Conservation (phyloP, 2,888 invertebrate genomes). For the Scaptomyza polygonia region DNA sequence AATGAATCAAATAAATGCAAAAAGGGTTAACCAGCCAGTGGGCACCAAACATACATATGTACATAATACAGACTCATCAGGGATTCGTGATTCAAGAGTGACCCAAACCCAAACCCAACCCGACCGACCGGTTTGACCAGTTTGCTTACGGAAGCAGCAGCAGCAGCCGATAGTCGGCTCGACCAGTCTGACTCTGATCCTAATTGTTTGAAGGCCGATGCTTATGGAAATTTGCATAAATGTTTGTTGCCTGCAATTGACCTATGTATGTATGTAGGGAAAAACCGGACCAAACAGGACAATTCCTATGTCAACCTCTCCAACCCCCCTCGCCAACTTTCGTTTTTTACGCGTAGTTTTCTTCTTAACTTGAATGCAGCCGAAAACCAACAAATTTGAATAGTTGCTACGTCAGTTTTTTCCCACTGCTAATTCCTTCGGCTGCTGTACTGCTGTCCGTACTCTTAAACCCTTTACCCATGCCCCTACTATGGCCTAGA, state of each 20-base stretch:
- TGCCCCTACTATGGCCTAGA: conserved; percentile 10
- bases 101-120: neutral
- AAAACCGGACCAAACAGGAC: conserved; percentile 22
- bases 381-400: conserved; percentile 51
- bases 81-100: neutral
- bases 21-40: conserved; percentile 16
- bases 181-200: conserved; percentile 1
- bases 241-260: conserved; percentile 33
- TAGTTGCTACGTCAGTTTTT: conserved; percentile 53
- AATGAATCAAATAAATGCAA: conserved; percentile 2
- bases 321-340: too few species aligned
- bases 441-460: conserved; percentile 12
- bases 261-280: conserved; percentile 35
- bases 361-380: conserved; percentile 10
- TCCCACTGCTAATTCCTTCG: conserved; percentile 12
- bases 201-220: conserved; percentile 10
- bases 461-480: conserved; percentile 12
- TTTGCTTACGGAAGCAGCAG: neutral
- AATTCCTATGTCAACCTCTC: conserved; percentile 40
- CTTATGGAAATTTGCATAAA: conserved; percentile 30
- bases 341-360: conserved; percentile 7
- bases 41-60: conserved; percentile 5
- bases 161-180: neutral
- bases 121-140: conserved; percentile 72
- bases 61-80: conserved; percentile 1